Percentiles rank a stretch among this genome's conserved stretches.
Evolutionary conservation across 2,888 invertebrate species (phyloP).

Genomic region (Galerucella calmariensis): DNA sequence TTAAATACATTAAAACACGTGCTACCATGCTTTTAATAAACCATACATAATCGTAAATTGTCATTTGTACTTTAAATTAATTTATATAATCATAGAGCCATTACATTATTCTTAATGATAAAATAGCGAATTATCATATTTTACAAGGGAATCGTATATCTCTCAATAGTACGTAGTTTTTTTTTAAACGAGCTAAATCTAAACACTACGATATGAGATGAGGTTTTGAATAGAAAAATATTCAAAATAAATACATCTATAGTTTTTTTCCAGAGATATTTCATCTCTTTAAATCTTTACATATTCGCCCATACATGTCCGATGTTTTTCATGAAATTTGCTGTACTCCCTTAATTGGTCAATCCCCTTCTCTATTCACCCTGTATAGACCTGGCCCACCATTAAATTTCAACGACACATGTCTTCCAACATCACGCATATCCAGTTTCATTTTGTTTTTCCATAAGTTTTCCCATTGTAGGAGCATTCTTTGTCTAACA

Average conservation of each 20-base stretch:
- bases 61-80: conserved; percentile 59
- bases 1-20: conserved; percentile 57
- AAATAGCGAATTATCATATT: background rate
- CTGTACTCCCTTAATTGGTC: no score
- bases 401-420: background rate
- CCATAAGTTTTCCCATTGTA: conserved; percentile 35
- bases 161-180: background rate
- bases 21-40: conserved; percentile 59
- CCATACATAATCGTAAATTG: conserved; percentile 56
- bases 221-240: no score
- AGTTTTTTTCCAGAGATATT: no score
- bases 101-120: background rate
- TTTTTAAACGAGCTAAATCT: no score
- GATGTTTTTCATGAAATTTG: no score
- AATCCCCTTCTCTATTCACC: background rate
- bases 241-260: no score
- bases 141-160: background rate
- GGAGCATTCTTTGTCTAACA: conserved; percentile 42
- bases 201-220: no score
- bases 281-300: no score
- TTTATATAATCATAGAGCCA: conserved; percentile 49
- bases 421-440: conserved; percentile 31
- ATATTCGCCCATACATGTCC: no score
- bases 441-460: conserved; percentile 31
- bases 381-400: background rate